Evolutionary conservation across 2,113 vertebrate genomes (phyloP).

Genomic region (Athene cunicularia): DNA sequence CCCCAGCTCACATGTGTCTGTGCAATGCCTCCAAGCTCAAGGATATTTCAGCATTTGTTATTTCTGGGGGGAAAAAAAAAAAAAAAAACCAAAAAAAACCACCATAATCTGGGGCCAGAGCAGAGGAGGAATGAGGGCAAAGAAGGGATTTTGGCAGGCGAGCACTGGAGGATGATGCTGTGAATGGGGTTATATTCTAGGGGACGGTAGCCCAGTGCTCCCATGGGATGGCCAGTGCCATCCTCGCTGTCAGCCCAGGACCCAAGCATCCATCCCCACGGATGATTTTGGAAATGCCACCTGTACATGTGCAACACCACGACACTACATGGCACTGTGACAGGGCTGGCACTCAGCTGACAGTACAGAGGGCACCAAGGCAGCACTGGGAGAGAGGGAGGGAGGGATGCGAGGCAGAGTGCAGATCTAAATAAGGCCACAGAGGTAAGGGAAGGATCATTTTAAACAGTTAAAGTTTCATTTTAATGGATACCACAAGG

Average conservation of each 20-base stretch:
- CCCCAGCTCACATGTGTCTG: neutral
- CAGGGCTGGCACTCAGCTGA: neutral
- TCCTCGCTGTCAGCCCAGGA: neutral
- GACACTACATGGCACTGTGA: fast-evolving
- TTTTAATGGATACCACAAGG: neutral
- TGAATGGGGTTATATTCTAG: neutral
- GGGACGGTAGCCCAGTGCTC: neutral
- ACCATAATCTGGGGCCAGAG: neutral
- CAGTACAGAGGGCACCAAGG: neutral
- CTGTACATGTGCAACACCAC: neutral
- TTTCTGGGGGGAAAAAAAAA: neutral
- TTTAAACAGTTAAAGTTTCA: neutral
- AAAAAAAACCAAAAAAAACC: neutral
- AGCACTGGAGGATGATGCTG: neutral
- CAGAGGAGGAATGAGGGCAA: neutral
- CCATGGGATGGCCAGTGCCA: neutral
- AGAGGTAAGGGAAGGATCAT: neutral
- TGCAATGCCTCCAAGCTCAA: neutral
- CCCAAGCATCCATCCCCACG: neutral
- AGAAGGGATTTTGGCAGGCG: neutral
- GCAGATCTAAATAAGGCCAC: neutral
- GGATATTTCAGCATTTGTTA: neutral
- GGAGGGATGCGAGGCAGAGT: fast-evolving
- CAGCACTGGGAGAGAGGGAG: neutral
- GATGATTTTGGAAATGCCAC: constrained; percentile 11